These are phyloP conservation scores for Mellivora capensis DNA, from an alignment of 2,113 vertebrate species.

Conservation along the genomic window DNA sequence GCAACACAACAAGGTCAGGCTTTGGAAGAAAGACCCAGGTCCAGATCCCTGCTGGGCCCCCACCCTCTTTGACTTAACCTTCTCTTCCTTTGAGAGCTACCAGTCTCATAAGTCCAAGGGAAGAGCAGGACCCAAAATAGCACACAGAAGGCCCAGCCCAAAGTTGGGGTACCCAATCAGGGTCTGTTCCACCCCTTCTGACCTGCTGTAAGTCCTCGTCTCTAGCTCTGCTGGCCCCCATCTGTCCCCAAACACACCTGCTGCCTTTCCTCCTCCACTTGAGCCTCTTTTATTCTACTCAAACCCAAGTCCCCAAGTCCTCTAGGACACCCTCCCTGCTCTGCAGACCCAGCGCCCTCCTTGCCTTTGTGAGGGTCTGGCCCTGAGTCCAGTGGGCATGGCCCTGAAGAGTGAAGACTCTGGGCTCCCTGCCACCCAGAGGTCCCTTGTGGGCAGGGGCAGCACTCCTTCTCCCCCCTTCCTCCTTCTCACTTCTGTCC, in stretches of 20 bases:
- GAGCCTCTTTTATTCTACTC: neutral
- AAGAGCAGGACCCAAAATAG: neutral
- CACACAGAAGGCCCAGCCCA: neutral
- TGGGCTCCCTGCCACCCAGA: neutral
- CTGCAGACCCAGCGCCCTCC: neutral
- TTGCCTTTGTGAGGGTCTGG: neutral
- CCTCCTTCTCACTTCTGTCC: neutral
- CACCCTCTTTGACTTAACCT: neutral
- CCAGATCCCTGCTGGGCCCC: neutral
- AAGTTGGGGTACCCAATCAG: neutral
- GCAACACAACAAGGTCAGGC: neutral
- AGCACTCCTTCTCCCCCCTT: no score
- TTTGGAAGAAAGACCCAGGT: neutral
- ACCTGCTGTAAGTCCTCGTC: neutral
- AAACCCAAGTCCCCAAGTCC: neutral
- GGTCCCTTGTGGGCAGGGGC: accelerated
- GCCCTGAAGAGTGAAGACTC: neutral
- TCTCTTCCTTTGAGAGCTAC: neutral
- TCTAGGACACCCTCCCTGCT: neutral
- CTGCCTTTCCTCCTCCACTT: neutral
- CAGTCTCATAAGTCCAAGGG: neutral
- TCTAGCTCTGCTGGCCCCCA: neutral
- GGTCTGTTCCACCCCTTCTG: neutral
- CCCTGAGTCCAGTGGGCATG: neutral
- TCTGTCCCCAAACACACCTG: neutral